Conservation (phyloP, 2,113 vertebrate species). For the Talpa occidentalis region DNA sequence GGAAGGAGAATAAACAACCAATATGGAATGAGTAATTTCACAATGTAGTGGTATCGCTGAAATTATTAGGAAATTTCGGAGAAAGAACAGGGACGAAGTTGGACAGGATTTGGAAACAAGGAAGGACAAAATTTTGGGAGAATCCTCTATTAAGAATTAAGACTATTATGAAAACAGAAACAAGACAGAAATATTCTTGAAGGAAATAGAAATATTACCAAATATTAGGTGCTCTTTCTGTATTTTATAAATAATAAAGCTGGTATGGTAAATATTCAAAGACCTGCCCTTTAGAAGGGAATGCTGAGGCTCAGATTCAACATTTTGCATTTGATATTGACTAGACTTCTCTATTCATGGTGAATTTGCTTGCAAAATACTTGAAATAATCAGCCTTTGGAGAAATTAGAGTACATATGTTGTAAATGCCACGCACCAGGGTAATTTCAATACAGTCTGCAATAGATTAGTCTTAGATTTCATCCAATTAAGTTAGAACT, state of each 20-base stretch:
- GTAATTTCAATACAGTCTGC: conserved; percentile 37
- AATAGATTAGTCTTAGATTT: conserved; percentile 36
- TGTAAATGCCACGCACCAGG: not conserved
- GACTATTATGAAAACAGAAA: not conserved
- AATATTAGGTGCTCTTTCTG: not conserved
- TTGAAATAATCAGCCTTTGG: conserved; percentile 35
- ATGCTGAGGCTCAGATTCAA: not conserved
- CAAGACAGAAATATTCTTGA: not conserved
- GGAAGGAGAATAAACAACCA: not conserved
- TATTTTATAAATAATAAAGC: not conserved
- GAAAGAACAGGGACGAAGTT: not conserved
- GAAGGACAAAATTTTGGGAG: not conserved
- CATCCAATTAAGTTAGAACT: conserved; percentile 37
- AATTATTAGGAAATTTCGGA: not conserved
- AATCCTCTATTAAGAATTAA: not conserved
- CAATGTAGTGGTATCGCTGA: not conserved
- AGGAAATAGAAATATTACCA: not conserved
- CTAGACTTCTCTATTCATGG: not conserved
- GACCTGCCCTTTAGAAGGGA: not conserved
- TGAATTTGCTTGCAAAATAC: conserved; percentile 37
- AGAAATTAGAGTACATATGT: not conserved
- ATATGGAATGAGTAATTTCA: not conserved
- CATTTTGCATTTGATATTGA: not conserved
- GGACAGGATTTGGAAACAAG: not conserved
- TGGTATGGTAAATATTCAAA: not conserved